Evolutionary conservation across 2,888 invertebrate genomes (phyloP), one percentile per base, ranked within the genome.

Genomic region (Rhodophaea formosa): DNA sequence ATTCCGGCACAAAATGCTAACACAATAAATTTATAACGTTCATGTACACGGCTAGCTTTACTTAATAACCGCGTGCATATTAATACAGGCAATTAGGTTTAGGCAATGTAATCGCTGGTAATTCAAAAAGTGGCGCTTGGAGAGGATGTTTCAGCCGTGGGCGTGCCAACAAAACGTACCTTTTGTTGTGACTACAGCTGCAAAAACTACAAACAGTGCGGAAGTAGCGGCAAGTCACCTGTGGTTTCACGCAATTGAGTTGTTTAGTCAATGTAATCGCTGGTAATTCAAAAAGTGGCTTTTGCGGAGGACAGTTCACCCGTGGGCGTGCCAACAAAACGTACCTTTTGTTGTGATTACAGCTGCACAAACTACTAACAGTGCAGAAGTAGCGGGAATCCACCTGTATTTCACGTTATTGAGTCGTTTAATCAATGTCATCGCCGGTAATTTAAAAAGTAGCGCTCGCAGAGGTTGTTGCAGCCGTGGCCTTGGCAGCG

Each of bases 271-370:
- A 15, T 29, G 42, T 42, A 49, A 56, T 56, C 56, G 43, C 47
- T 42, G 42, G 43, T 29, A 16, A 23, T 56, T 14, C 17, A 15
- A 29, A 56, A 56, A 56, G 56, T 56, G 49, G 49, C 42, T 1
- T 49, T 39, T 23, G 53, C 8, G 32, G n/a, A 46, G 54, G 45
- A 32, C 45, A 8, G 43, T 53, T 15, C 17, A 53, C 35, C 49
- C 15, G 32, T 30, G 1, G 7, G 49, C 30, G 49, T 49, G 51
- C 51, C 51, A 51, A 35, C 51, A 51, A 35, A n/a, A 17, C 14
- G 10, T 30, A 62, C 67, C 67, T 66, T 71, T 73, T 56, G 68
- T 69, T 70, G 61, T 59, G 60, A 65, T 64, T 69, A 59, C 66
- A 67, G 59, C 10, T 12, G n/a, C n/a, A n/a, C 63, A 60, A 59